A percentile compares a stretch with the other conserved stretches of the same genome.
Evolutionary conservation across 1,140 invertebrate genomes (phyloP).

Genomic region (Diprion similis): DNA sequence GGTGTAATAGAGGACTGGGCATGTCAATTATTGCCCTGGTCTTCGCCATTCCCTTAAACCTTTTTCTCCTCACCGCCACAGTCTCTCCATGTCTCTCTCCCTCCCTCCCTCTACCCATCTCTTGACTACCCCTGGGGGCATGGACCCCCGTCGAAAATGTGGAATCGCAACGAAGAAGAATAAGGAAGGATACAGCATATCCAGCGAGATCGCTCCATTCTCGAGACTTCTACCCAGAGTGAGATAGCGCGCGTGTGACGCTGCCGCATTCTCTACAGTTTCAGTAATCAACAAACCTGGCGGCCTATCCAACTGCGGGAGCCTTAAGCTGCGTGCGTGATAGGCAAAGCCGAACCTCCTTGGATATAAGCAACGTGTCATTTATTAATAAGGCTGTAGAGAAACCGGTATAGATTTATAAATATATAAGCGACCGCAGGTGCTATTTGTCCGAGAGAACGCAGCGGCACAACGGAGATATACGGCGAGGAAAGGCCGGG

Average conservation of each 20-base stretch:
- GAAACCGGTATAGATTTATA: conserved; percentile 54
- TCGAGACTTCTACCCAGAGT: neutral
- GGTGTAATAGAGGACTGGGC: too few species aligned
- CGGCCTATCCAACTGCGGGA: conserved; percentile 31
- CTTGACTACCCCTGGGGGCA: too few species aligned
- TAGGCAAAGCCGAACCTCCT: conserved; percentile 42
- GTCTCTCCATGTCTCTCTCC: too few species aligned
- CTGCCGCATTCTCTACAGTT: conserved; percentile 40
- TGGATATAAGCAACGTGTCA: conserved; percentile 42
- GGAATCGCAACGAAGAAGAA: too few species aligned
- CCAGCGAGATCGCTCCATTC: neutral
- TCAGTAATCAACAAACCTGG: conserved; percentile 35
- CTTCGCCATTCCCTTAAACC: too few species aligned
- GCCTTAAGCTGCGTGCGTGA: conserved; percentile 19
- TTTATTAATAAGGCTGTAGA: conserved; percentile 54
- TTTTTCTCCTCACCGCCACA: too few species aligned
- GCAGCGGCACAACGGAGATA: conserved; percentile 11
- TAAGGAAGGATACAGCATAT: too few species aligned
- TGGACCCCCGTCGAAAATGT: too few species aligned
- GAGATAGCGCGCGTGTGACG: conserved; percentile 29
- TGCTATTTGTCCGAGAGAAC: conserved; percentile 25
- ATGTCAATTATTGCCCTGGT: too few species aligned
- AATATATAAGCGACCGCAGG: conserved; percentile 40
- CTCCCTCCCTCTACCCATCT: too few species aligned
- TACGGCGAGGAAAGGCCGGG: neutral